phyloP scores from a whole-genome alignment of 2,113 vertebrate genomes.

The Psophia crepitans region DNA sequence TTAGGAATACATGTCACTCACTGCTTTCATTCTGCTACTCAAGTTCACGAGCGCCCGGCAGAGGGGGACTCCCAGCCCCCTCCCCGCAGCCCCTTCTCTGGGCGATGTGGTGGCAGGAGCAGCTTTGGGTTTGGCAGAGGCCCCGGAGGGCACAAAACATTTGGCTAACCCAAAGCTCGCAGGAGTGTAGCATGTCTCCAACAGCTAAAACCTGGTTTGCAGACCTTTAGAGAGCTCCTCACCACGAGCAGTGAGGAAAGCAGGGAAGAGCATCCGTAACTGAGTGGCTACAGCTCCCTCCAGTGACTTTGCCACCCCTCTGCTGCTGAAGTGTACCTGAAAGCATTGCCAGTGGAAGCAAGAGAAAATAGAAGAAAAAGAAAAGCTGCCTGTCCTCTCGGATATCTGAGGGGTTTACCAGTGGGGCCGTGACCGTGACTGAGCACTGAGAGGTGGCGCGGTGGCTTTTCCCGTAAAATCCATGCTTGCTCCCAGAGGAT shows the following conservation, averaged over 20 bases:
- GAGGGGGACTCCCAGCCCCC: too few species aligned
- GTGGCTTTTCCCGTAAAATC: background rate
- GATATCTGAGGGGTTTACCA: rapidly evolving
- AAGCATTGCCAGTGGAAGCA: rapidly evolving
- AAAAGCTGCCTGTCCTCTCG: background rate
- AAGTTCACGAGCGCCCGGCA: rapidly evolving
- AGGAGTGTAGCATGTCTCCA: rapidly evolving
- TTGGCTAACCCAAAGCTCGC: rapidly evolving
- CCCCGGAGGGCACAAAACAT: rapidly evolving
- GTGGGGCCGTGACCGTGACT: rapidly evolving
- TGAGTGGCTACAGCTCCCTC: background rate
- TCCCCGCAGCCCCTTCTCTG: rapidly evolving
- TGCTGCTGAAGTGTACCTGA: rapidly evolving
- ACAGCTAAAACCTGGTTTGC: background rate
- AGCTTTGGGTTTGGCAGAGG: background rate
- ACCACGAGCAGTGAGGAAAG: rapidly evolving
- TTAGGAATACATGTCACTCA: rapidly evolving
- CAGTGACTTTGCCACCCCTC: background rate
- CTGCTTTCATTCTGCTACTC: background rate
- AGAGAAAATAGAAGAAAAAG: rapidly evolving
- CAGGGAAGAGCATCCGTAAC: background rate
- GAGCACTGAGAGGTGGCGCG: rapidly evolving
- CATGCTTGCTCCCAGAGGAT: background rate
- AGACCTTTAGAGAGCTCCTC: background rate
- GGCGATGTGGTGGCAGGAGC: rapidly evolving